Base-by-base conservation (phyloP, 1,140 invertebrate genomes). In the Lucilia sericata region DNA sequence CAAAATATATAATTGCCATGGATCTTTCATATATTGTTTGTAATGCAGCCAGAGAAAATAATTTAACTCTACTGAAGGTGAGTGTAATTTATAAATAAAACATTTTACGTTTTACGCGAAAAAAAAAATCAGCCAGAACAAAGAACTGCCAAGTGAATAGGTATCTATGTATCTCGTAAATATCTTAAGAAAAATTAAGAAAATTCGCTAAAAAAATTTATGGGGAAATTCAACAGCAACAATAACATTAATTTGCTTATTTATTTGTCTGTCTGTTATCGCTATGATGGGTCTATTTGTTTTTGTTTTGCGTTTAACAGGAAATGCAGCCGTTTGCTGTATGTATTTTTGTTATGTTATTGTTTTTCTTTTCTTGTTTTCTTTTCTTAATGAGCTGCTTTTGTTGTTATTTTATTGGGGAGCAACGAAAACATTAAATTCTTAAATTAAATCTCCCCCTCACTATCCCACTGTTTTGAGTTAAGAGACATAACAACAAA, bases 11-110 rank as follows among this genome's bases (percentile, higher is more conserved):
- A 80, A 78, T 49, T 82, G 82, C 36, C 65, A 82, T 82, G 82
- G 82, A 82, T 74, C 34, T 87, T 82, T 88, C 88, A 88, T 88
- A 88, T 80, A 85, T 88, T 85, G 88, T 89, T 76, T 90, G 88
- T 55, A 89, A 89, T 88, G 88, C 89, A 85, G 89, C 89, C 47
- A 86, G 89, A 86, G 89, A 90, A 81, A 89, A 90, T 78, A 89
- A 90, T 84, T 85, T 90, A 86, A 74, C 86, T 78, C 87, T 86
- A 85, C 86, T 90, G 80, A 90, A 88, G 88, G 89, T 90, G 80
- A 89, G 89, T 86, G 12, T 10, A 82, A 14, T 36, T 30, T 51
- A 30, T 47, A 14, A 60, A 60, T 14, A n/a, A 60, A 42, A 7
- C 42, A 42, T 42, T 42, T 42, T 42, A 42, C 42, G 42, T 42